Evolutionary conservation across 2,113 vertebrate genomes (phyloP).

Genomic region (Neotoma lepida): DNA sequence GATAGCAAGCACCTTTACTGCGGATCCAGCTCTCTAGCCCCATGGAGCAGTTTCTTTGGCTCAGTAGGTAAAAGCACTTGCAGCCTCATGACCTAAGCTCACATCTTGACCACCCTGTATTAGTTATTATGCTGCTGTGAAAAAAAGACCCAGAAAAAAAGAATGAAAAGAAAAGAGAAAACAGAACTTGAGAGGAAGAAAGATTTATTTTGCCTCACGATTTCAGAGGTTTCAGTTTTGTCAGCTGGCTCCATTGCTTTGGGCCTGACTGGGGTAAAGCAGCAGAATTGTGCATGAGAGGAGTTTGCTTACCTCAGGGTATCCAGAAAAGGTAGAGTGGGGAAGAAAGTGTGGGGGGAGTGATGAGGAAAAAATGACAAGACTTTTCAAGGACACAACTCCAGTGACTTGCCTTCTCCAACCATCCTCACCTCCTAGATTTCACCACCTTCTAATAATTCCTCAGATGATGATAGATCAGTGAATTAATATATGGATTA

Average conservation of each 20-base stretch:
- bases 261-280: background rate
- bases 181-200: background rate
- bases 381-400: background rate
- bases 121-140: background rate
- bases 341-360: no score
- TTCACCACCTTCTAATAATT: background rate
- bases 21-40: background rate
- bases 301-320: background rate
- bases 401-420: background rate
- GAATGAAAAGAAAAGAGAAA: background rate
- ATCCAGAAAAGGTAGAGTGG: accelerated
- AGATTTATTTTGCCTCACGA: background rate
- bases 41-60: background rate
- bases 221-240: background rate
- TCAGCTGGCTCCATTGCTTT: background rate
- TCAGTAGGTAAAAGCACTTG: background rate
- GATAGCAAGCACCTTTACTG: background rate
- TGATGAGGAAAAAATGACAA: background rate
- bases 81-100: background rate
- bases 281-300: background rate
- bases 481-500: background rate
- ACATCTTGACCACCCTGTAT: background rate
- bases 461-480: background rate
- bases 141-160: background rate
- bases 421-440: background rate